Conservation (phyloP, 1,140 invertebrate genomes). For the Helicorthomorpha holstii region DNA sequence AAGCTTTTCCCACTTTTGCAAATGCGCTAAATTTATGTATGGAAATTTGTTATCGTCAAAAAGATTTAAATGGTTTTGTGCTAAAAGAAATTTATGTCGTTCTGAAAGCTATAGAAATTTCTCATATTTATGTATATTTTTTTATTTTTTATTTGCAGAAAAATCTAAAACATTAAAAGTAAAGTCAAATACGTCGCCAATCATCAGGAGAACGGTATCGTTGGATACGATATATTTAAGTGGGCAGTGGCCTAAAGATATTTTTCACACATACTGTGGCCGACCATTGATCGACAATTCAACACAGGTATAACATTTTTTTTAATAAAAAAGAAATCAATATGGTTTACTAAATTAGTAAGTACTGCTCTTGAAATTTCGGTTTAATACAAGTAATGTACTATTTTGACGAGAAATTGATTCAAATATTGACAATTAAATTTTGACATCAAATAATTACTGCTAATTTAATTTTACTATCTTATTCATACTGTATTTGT, state of each 20-base stretch:
- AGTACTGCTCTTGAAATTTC: slow-evolving; percentile 6
- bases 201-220: slow-evolving; percentile 40
- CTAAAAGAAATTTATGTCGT: too few relatives aligned
- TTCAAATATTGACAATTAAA: too few relatives aligned
- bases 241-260: slow-evolving; percentile 54
- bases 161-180: not conserved
- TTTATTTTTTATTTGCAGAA: not conserved
- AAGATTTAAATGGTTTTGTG: too few relatives aligned
- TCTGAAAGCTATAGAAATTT: too few relatives aligned
- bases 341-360: not conserved
- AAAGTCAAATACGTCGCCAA: not conserved
- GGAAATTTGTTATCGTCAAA: too few relatives aligned
- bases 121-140: not conserved
- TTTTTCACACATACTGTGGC: slow-evolving; percentile 39
- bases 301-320: slow-evolving; percentile 41
- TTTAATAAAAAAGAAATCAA: not conserved
- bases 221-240: slow-evolving; percentile 56
- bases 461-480: too few relatives aligned
- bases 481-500: too few relatives aligned
- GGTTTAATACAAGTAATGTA: slow-evolving; percentile 9
- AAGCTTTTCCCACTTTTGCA: too few relatives aligned
- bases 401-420: too few relatives aligned
- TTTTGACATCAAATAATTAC: too few relatives aligned
- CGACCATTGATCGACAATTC: slow-evolving; percentile 53
- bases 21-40: too few relatives aligned